phyloP scores from a whole-genome alignment of 2,113 vertebrate genomes.

The Amphiprion ocellaris region DNA sequence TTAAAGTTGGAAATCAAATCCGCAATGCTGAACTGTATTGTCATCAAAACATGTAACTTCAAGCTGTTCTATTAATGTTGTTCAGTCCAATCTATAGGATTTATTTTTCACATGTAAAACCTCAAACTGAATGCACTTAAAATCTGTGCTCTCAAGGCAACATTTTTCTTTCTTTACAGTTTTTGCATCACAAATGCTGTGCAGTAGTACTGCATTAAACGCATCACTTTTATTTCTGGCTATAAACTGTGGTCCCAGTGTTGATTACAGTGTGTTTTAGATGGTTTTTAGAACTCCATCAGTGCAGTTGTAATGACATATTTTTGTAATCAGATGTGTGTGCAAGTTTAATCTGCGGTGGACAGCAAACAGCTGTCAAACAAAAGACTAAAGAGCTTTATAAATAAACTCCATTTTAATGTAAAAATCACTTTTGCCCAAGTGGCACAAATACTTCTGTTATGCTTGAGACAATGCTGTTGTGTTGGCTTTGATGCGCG shows the following conservation, averaged over 20 bases:
- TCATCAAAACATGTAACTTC: conserved; percentile 40
- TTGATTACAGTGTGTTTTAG: conserved; percentile 7
- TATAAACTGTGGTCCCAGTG: neutral
- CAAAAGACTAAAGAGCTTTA: conserved; percentile 57
- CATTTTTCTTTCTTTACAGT: neutral
- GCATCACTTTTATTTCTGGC: conserved; percentile 6
- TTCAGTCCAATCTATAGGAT: conserved; percentile 15
- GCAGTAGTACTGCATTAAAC: neutral
- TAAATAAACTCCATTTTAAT: conserved; percentile 70
- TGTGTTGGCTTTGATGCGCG: conserved; percentile 70
- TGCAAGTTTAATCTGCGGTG: neutral
- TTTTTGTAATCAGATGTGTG: conserved; percentile 50
- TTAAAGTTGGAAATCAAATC: conserved; percentile 44
- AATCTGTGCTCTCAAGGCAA: conserved; percentile 4
- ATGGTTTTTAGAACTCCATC: conserved; percentile 11
- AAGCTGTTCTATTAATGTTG: conserved; percentile 32
- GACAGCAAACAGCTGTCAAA: conserved; percentile 46
- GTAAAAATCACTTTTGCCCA: conserved; percentile 59
- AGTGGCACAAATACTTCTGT: conserved; percentile 60
- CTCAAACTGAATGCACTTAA: neutral
- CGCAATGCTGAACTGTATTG: conserved; percentile 38
- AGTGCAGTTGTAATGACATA: neutral
- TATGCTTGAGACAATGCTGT: conserved; percentile 61
- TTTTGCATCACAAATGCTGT: neutral
- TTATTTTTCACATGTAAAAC: conserved; percentile 20